A percentile compares a stretch with the other conserved stretches of the same genome.
Conservation (phyloP, 2,113 vertebrate species). For the Pogonocichla stellata region DNA sequence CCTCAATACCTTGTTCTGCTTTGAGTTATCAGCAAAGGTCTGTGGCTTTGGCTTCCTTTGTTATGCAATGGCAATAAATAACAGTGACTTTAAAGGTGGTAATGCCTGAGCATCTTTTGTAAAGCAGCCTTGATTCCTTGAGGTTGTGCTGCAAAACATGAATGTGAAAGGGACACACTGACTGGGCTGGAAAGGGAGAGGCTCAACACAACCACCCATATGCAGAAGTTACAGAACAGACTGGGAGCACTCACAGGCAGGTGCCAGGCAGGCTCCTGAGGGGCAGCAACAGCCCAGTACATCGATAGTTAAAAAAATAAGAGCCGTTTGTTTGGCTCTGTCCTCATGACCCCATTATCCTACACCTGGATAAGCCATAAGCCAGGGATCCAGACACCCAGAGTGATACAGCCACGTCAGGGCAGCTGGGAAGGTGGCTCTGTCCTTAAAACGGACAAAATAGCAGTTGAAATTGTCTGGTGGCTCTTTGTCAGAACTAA, state of each 20-base stretch:
- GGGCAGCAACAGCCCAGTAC: not conserved
- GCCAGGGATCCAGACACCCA: not conserved
- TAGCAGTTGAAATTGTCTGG: not conserved
- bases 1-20: not conserved
- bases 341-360: not conserved
- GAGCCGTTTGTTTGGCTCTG: not conserved
- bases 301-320: not conserved
- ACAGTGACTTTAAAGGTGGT: not conserved
- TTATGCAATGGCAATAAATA: not conserved
- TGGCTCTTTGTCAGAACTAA: not conserved
- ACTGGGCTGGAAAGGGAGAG: not conserved
- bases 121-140: not conserved
- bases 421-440: not conserved
- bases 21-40: not conserved
- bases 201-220: not conserved
- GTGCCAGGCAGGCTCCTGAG: not conserved
- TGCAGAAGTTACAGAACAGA: not conserved
- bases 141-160: not conserved
- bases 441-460: not conserved
- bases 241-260: not conserved
- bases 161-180: not conserved
- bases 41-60: conserved; percentile 20
- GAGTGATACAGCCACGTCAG: not conserved
- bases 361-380: not conserved
- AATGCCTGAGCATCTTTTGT: not conserved